A percentile compares a stretch with the other conserved stretches of the same genome.
Conservation (phyloP, 1,140 invertebrate species). For the Lucilia cuprina region DNA sequence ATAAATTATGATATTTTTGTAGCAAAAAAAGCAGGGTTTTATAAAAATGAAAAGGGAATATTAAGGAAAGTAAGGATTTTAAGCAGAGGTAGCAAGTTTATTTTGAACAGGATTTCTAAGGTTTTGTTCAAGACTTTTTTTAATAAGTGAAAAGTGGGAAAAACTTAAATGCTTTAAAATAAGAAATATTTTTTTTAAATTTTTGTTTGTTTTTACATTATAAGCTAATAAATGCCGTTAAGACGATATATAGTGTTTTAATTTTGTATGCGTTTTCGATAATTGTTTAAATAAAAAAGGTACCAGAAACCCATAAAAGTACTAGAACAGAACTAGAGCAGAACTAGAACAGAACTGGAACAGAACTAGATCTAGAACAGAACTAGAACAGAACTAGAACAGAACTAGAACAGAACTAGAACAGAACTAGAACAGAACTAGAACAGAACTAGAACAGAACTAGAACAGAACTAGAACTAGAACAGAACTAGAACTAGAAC, state of each 20-base stretch:
- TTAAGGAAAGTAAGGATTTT: background rate
- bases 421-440: no score
- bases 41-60: background rate
- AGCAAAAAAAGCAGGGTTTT: background rate
- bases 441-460: no score
- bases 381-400: no score
- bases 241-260: slow-evolving; percentile 40
- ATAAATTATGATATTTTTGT: background rate
- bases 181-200: background rate
- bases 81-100: slow-evolving; percentile 28
- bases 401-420: no score
- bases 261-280: background rate
- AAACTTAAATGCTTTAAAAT: background rate
- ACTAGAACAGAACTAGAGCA: no score
- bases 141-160: background rate
- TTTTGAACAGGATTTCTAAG: slow-evolving; percentile 34
- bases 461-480: no score
- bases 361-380: no score
- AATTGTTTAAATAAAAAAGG: background rate
- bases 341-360: no score
- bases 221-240: slow-evolving; percentile 28
- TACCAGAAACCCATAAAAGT: no score
- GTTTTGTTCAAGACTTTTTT: slow-evolving; percentile 37
- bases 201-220: slow-evolving; percentile 20
- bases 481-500: no score